phyloP scores from a whole-genome alignment of 2,113 vertebrate species.

The Collichthys lucidus region DNA sequence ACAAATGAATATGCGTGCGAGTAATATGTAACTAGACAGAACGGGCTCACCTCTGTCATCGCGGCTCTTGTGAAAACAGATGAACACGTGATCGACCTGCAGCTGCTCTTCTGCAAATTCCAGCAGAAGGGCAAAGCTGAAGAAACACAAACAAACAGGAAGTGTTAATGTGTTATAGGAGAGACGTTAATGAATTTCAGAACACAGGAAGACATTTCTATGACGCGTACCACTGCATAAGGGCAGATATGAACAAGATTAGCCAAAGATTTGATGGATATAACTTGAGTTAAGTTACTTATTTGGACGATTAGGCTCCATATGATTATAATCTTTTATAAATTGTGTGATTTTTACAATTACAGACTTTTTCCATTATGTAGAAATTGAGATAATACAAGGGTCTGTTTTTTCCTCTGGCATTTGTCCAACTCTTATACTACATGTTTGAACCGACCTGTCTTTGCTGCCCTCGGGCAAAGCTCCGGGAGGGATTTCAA shows the following conservation, averaged over 20 bases:
- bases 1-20: background rate
- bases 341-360: too few relatives aligned
- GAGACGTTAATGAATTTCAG: background rate
- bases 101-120: conserved; percentile 97
- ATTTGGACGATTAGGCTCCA: too few relatives aligned
- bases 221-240: background rate
- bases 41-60: conserved; percentile 91
- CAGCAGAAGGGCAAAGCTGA: conserved; percentile 93
- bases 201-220: background rate
- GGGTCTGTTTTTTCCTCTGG: too few relatives aligned
- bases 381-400: too few relatives aligned
- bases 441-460: conserved; percentile 82
- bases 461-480: conserved; percentile 99
- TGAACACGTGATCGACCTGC: conserved; percentile 91
- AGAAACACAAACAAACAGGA: background rate
- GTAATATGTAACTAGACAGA: too few relatives aligned
- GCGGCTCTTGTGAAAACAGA: conserved; percentile 97
- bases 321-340: too few relatives aligned
- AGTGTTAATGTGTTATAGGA: background rate
- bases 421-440: too few relatives aligned
- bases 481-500: conserved; percentile 93
- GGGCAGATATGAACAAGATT: background rate
- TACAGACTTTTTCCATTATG: too few relatives aligned
- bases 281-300: background rate
- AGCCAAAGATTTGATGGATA: background rate